These are phyloP conservation scores for Lysandra coridon DNA, from an alignment of 2,888 invertebrate genomes.

Conservation along the genomic window DNA sequence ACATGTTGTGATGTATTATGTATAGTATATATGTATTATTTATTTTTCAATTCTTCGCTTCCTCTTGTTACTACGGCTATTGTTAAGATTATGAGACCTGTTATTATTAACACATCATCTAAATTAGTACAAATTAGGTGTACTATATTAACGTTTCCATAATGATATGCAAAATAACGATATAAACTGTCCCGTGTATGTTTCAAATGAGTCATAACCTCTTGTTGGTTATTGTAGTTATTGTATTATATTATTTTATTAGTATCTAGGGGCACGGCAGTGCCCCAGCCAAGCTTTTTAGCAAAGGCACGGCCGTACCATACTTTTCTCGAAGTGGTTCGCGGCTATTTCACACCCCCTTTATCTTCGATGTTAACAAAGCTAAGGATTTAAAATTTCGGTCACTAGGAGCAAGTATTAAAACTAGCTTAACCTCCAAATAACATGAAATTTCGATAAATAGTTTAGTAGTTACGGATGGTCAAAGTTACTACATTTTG, in stretches of 20 bases:
- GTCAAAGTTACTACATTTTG: too few species aligned
- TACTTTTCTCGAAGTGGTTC: too few species aligned
- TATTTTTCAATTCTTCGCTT: background rate
- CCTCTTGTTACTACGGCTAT: background rate
- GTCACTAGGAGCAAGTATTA: too few species aligned
- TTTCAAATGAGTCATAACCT: conserved; percentile 17
- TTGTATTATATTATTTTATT: background rate
- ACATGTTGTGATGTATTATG: background rate
- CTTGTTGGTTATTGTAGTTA: background rate
- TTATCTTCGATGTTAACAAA: too few species aligned
- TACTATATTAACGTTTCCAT: background rate
- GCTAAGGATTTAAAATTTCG: too few species aligned
- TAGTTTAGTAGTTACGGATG: too few species aligned
- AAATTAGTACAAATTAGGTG: background rate
- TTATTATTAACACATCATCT: background rate
- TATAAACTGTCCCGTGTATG: background rate
- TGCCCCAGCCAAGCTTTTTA: too few species aligned
- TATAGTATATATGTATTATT: background rate
- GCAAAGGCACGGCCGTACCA: too few species aligned
- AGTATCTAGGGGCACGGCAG: background rate
- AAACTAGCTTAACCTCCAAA: too few species aligned
- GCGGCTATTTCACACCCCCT: too few species aligned
- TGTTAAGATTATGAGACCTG: background rate
- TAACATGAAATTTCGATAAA: too few species aligned
- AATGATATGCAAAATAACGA: background rate